Base-by-base conservation (phyloP, 2,888 invertebrate genomes). In the Hyposoter dolosus region DNA sequence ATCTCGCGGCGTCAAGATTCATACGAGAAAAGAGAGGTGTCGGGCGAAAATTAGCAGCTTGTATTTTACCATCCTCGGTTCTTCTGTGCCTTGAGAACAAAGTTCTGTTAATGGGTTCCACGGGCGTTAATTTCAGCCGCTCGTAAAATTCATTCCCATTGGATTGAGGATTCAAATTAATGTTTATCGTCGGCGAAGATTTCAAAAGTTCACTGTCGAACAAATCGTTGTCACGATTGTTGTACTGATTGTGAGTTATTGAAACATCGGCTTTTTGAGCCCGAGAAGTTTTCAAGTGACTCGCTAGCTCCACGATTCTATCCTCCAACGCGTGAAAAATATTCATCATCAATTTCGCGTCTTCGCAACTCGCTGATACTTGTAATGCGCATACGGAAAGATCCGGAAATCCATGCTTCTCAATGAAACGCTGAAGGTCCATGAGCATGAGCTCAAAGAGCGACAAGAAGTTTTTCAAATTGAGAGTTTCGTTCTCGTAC, bases 51-150 rank as follows among this genome's bases (percentile, higher is more conserved):
- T 89, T 89, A 3, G 88, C 76, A 43, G 32, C 69, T 56, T 85
- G 86, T 2, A 82, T 71, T 0, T 80, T 78, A 10, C 69, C 28
- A n/a, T 88, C 78, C 17, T 85, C 85, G 32, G 87, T 78, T 40
- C 88, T 88, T 65, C 88, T 84, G 35, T 92, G 90, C 66, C 91
- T 88, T 23, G 89, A 85, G 81, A 92, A 92, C 23, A 92, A 81
- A 28, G 90, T 86, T 71, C 90, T 91, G 65, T 86, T 90, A 17
- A 82, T 65, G 91, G 91, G 89, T 90, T 93, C 92, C 12, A 91
- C 89, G 0, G 93, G 93, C 3, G 93, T 93, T 28, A 93, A 87
- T 63, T 91, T 88, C 32, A 93, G 84, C 83, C 90, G 83, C 75
- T 90, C 91, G 40, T 88, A 86, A 82, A 89, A 83, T 53, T 90